phyloP scores from a whole-genome alignment of 2,797 vertebrate genomes.

The Euthynnus affinis region DNA sequence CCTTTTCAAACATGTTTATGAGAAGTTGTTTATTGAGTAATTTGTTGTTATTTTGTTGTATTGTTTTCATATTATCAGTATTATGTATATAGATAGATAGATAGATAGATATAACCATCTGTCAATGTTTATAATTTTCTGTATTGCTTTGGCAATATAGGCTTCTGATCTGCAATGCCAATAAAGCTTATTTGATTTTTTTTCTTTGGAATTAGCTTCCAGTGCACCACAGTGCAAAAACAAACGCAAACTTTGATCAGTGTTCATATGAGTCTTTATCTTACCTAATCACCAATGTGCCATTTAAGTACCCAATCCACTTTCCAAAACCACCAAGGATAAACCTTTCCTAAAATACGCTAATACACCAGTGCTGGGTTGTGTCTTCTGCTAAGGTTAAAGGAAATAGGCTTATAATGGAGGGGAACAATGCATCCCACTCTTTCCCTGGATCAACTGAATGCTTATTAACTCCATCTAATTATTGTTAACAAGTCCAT shows the following conservation, averaged over 20 bases:
- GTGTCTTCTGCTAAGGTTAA: constrained; percentile 35
- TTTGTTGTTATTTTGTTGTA: no score
- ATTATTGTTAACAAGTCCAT: constrained; percentile 73
- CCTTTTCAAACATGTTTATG: no score
- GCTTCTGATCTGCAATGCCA: no score
- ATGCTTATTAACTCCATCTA: constrained; percentile 67
- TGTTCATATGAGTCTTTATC: constrained; percentile 41
- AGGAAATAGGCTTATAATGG: constrained; percentile 28
- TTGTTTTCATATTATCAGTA: no score
- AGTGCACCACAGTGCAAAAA: constrained; percentile 28
- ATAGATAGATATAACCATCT: no score
- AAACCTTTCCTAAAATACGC: constrained; percentile 34
- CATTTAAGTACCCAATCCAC: constrained; percentile 11
- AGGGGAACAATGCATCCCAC: constrained; percentile 34
- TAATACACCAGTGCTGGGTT: constrained; percentile 19
- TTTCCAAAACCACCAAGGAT: constrained; percentile 25
- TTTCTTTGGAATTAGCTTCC: constrained; percentile 7
- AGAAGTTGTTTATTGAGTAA: no score
- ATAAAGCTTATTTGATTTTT: no score
- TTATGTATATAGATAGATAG: no score
- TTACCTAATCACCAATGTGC: constrained; percentile 31
- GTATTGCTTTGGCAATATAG: no score
- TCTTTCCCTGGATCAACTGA: constrained; percentile 39
- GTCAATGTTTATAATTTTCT: no score
- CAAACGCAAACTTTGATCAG: constrained; percentile 58